Evolutionary conservation across 1,140 invertebrate species (phyloP).

Genomic region (Apis mellifera): Amel_HAv3.1 CM009932.2:13263501-13264000

Average conservation of each 20-base stretch:
- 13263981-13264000: background rate
- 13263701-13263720: too few relatives aligned
- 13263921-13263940: slow-evolving; percentile 35
- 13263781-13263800: slow-evolving; percentile 29
- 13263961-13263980: slow-evolving; percentile 1
- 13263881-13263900: slow-evolving; percentile 32
- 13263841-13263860: slow-evolving; percentile 26
- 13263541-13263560: background rate
- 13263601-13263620: background rate
- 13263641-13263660: too few relatives aligned
- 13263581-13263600: background rate
- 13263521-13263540: background rate
- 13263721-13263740: too few relatives aligned
- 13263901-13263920: slow-evolving; percentile 41
- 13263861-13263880: background rate
- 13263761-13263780: background rate
- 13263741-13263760: too few relatives aligned
- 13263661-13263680: too few relatives aligned
- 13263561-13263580: slow-evolving; percentile 27
- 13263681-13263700: too few relatives aligned
- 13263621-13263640: too few relatives aligned
- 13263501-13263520: background rate
- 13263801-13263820: slow-evolving; percentile 42
- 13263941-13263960: slow-evolving; percentile 5
- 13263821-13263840: slow-evolving; percentile 35